Conservation (phyloP, 2,113 vertebrate genomes). For the Baryphthengus martii region DNA sequence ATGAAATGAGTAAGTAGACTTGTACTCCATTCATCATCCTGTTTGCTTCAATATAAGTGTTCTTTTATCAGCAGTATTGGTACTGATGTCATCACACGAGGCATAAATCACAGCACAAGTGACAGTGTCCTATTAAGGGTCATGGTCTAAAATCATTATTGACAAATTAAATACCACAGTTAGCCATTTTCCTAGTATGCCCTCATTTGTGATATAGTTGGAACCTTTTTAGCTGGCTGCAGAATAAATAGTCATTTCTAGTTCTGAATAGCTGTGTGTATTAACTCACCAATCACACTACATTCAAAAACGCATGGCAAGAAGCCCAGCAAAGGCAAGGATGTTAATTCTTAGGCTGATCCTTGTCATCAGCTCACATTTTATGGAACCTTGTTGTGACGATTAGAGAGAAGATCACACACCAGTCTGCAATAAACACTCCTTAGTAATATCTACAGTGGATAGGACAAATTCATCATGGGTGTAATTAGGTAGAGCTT, state of each 20-base stretch:
- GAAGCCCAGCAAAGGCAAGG: background rate
- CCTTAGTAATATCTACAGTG: background rate
- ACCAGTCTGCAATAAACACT: background rate
- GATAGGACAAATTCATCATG: background rate
- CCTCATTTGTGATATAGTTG: conserved; percentile 71
- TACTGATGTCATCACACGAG: conserved; percentile 90
- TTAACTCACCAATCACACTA: conserved; percentile 31
- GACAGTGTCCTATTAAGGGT: conserved; percentile 96
- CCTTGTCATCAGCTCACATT: background rate
- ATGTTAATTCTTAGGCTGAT: background rate
- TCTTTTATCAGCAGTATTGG: conserved; percentile 95
- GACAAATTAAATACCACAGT: conserved; percentile 88
- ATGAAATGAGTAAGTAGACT: conserved; percentile 95
- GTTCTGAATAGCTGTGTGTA: conserved; percentile 38
- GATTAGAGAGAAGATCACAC: background rate
- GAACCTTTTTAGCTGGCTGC: conserved; percentile 51
- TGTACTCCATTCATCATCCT: conserved; percentile 99
- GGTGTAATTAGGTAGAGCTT: background rate
- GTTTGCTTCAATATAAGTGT: conserved; percentile 96
- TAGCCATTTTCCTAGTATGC: conserved; percentile 66
- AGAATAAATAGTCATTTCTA: conserved; percentile 75
- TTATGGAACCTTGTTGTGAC: background rate
- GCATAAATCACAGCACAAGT: conserved; percentile 95
- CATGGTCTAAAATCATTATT: conserved; percentile 89
- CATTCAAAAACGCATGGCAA: background rate